Conservation (phyloP, 2,797 vertebrate genomes). For the Glyptemys insculpta region DNA sequence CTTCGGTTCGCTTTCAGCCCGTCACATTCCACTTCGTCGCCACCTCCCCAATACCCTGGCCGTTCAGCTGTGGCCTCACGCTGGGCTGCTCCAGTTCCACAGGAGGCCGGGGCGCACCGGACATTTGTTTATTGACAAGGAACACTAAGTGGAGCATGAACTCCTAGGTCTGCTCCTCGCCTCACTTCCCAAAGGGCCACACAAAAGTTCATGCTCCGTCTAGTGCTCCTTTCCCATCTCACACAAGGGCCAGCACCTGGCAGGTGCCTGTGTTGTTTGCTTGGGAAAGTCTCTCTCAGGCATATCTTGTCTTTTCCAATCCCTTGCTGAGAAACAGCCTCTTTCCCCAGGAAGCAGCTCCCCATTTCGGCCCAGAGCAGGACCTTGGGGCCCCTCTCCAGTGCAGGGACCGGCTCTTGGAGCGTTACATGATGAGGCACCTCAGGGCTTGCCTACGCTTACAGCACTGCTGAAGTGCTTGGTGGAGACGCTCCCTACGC, state of each 20-base stretch:
- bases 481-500: background rate
- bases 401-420: background rate
- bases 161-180: slow-evolving; percentile 10
- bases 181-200: slow-evolving; percentile 6
- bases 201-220: background rate
- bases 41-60: background rate
- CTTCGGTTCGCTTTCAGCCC: background rate
- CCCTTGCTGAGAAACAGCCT: background rate
- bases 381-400: background rate
- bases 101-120: background rate
- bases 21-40: background rate
- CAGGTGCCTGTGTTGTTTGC: background rate
- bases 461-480: background rate
- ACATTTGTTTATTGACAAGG: slow-evolving; percentile 12
- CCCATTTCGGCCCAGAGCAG: background rate
- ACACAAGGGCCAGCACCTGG: background rate
- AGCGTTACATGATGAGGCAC: fast-evolving
- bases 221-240: background rate
- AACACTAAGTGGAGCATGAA: slow-evolving; percentile 7
- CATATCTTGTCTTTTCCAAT: background rate
- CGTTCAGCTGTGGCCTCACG: background rate
- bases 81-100: slow-evolving; percentile 1
- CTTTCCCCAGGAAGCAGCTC: background rate
- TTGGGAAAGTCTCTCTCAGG: background rate
- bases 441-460: background rate